Evolutionary conservation across 2,888 invertebrate genomes (phyloP).

Genomic region (Frankliniella intonsa): DNA sequence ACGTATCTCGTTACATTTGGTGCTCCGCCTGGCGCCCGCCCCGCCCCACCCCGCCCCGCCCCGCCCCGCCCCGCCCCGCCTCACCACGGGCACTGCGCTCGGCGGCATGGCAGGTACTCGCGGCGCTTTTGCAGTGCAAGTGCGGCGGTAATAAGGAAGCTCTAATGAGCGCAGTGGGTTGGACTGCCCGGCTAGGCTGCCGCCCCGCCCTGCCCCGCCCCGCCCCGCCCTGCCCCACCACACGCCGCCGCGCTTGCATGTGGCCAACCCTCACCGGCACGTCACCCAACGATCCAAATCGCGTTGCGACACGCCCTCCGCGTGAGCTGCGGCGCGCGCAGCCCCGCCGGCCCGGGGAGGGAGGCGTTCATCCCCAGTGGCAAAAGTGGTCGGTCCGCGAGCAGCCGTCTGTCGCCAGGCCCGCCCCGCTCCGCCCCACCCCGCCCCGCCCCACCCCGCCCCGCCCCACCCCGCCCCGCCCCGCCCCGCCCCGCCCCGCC

Average conservation of each 20-base stretch:
- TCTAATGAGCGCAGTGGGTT: constrained; percentile 24
- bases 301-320: neutral
- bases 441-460: no score
- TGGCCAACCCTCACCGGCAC: neutral
- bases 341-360: no score
- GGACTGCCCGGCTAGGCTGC: neutral
- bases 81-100: neutral
- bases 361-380: no score
- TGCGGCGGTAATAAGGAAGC: constrained; percentile 11
- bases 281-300: constrained; percentile 22
- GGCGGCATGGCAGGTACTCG: neutral
- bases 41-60: constrained; percentile 7
- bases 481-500: no score
- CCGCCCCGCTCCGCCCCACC: no score
- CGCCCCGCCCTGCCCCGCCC: neutral
- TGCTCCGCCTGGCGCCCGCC: neutral
- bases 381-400: no score
- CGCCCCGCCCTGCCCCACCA: neutral
- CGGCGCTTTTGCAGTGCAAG: neutral
- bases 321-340: no score
- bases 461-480: no score
- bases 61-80: neutral
- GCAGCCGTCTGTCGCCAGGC: no score
- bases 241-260: neutral
- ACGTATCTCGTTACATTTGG: no score